A percentile compares a stretch with the other conserved stretches of the same genome.
phyloP scores from a whole-genome alignment of 2,113 vertebrate genomes.

The Charina bottae region DNA sequence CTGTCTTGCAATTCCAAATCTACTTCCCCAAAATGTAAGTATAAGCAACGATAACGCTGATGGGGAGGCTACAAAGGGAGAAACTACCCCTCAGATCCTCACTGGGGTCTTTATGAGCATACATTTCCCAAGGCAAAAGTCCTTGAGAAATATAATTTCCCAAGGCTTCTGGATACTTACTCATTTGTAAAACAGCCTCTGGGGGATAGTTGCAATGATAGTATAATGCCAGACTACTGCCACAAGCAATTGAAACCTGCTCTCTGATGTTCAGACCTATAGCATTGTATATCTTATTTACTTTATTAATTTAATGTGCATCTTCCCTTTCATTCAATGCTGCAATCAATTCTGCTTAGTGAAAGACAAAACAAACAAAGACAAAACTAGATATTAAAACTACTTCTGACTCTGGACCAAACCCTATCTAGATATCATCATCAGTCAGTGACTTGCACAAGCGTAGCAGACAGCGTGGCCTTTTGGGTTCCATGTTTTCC shows the following conservation, averaged over 20 bases:
- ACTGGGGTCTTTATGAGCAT: neutral
- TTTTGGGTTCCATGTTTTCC: too few relatives aligned
- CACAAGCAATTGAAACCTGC: neutral
- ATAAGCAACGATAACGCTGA: neutral
- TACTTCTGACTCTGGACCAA: neutral
- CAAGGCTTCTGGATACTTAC: neutral
- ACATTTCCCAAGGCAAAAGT: neutral
- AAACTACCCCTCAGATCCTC: neutral
- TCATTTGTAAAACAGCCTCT: neutral
- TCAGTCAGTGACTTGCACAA: too few relatives aligned
- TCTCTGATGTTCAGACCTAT: neutral
- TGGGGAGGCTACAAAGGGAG: neutral
- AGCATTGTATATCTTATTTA: neutral
- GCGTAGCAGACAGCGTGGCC: too few relatives aligned
- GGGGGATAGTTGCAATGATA: neutral
- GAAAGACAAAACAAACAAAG: neutral
- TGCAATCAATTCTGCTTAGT: neutral
- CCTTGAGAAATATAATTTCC: conserved; percentile 1
- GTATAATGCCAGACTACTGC: neutral
- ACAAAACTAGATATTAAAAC: neutral
- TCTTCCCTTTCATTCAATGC: neutral
- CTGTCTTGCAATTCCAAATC: neutral
- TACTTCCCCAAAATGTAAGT: neutral
- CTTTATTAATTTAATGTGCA: neutral
- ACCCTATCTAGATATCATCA: neutral